A percentile compares a stretch with the other conserved stretches of the same genome.
Evolutionary conservation across 2,797 vertebrate species (phyloP).

Genomic region (Sebastes ruberrimus): DNA sequence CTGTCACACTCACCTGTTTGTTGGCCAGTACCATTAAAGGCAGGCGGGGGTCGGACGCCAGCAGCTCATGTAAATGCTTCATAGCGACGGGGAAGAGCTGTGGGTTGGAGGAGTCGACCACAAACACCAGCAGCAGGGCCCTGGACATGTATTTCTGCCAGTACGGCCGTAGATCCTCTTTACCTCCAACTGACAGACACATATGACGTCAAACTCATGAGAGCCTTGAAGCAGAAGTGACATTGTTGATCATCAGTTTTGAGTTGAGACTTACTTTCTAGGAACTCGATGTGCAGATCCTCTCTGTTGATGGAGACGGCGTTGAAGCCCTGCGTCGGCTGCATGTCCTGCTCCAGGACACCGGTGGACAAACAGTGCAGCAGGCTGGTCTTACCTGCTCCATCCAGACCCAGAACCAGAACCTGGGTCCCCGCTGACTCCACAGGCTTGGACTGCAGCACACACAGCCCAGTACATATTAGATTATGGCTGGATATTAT

Average conservation of each 20-base stretch:
- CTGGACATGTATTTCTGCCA: slow-evolving; percentile 88
- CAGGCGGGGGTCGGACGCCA: slow-evolving; percentile 81
- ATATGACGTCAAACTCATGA: background rate
- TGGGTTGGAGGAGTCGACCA: slow-evolving; percentile 89
- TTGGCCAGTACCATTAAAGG: slow-evolving; percentile 94
- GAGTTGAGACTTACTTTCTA: slow-evolving; percentile 87
- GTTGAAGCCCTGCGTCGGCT: slow-evolving; percentile 90
- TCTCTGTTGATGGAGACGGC: slow-evolving; percentile 87
- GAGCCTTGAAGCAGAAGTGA: background rate
- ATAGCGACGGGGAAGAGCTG: slow-evolving; percentile 87
- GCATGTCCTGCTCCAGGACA: slow-evolving; percentile 78
- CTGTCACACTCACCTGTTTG: slow-evolving; percentile 89
- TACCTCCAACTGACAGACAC: slow-evolving; percentile 87
- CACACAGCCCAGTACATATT: background rate
- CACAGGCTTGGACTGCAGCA: slow-evolving; percentile 43
- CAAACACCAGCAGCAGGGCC: slow-evolving; percentile 89
- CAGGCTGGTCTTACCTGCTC: slow-evolving; percentile 93
- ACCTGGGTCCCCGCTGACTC: slow-evolving; percentile 80
- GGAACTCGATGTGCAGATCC: slow-evolving; percentile 87
- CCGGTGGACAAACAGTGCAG: slow-evolving; percentile 86
- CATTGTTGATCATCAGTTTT: too few species aligned
- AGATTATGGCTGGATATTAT: background rate
- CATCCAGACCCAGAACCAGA: slow-evolving; percentile 93
- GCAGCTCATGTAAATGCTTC: slow-evolving; percentile 86
- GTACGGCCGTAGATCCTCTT: slow-evolving; percentile 85